Evolutionary conservation across 1,140 invertebrate species (phyloP).

Genomic region (Euborellia annulipes): DNA sequence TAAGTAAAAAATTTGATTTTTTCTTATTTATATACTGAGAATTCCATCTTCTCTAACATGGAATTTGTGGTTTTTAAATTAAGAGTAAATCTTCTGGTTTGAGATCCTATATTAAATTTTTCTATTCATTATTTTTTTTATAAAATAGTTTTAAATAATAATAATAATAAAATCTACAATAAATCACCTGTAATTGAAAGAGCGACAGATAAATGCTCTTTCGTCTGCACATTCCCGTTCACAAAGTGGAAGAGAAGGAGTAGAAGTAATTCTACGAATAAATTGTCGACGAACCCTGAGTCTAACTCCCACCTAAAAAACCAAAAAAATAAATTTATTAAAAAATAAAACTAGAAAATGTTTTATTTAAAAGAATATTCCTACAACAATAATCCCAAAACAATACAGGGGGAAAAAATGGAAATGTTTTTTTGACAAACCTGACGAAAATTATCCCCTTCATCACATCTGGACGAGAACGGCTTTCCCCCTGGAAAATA

Average conservation of each 20-base stretch:
- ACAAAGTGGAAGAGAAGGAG: conserved; percentile 55
- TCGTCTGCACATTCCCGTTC: conserved; percentile 67
- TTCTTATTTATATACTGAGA: too few relatives aligned
- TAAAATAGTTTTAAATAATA: too few relatives aligned
- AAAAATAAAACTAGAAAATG: background rate
- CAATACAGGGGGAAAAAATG: too few relatives aligned
- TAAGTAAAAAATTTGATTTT: too few relatives aligned
- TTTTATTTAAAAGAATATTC: too few relatives aligned
- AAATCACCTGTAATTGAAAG: conserved; percentile 75
- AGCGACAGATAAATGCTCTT: conserved; percentile 69
- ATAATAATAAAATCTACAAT: too few relatives aligned
- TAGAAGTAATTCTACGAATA: conserved; percentile 53
- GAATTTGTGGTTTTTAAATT: too few relatives aligned
- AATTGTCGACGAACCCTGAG: conserved; percentile 62
- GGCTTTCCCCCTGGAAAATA: conserved; percentile 19
- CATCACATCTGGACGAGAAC: conserved; percentile 45
- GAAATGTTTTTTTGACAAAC: too few relatives aligned
- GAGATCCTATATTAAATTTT: too few relatives aligned
- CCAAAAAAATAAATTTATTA: background rate
- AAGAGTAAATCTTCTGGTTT: too few relatives aligned
- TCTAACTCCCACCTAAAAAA: conserved; percentile 40
- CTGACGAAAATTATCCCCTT: conserved; percentile 62
- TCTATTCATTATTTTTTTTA: too few relatives aligned
- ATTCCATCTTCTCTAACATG: too few relatives aligned
- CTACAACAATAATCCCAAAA: background rate